Base-by-base conservation (phyloP, 2,113 vertebrate genomes). In the Silurus meridionalis region DNA sequence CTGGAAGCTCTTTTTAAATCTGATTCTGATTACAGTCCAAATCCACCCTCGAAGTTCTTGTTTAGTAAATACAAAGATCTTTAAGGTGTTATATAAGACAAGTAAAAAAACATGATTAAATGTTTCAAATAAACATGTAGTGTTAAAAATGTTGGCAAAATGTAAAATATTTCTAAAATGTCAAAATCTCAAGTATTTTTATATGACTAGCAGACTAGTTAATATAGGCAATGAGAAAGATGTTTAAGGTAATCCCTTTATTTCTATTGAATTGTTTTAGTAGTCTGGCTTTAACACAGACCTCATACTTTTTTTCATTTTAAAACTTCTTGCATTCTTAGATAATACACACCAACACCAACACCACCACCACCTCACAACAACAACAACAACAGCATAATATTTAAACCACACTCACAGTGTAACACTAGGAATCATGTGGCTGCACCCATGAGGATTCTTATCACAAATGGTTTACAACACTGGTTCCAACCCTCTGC, bases 401-500 rank as follows among this genome's bases (percentile, higher is more conserved):
- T 80, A 61, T 79, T 15, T 25, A 61, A 80, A 48, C 25, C 89
- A 87, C 87, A 89, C 2, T 37, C 83, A 67, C 87, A 91, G 86
- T 86, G 89, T 93, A 90, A 88, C 91, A 90, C 91, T 89, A 89
- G 88, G 87, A 86, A 82, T 88, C 61, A 86, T 91, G 89, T 83
- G 88, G 84, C 79, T 28, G 53, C 64, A 86, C 93, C 92, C 90
- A 88, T 87, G 6, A 80, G 91, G 93, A 93, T 93, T 92, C 89
- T 92, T 91, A 92, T 94, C 93, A 90, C 87, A 91, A 90, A 91
- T 89, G 89, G 89, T 94, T 87, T 90, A 89, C 91, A 92, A 92
- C 92, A 94, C 93, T 92, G 92, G 94, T 94, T 94, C 93, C 92
- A 91, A 89, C 88, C 87, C 92, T 93, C 90, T 67, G 90, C 93